A percentile compares a stretch with the other conserved stretches of the same genome.
Conservation (phyloP, 2,888 invertebrate genomes). For the Cacoxenus indagator region DNA sequence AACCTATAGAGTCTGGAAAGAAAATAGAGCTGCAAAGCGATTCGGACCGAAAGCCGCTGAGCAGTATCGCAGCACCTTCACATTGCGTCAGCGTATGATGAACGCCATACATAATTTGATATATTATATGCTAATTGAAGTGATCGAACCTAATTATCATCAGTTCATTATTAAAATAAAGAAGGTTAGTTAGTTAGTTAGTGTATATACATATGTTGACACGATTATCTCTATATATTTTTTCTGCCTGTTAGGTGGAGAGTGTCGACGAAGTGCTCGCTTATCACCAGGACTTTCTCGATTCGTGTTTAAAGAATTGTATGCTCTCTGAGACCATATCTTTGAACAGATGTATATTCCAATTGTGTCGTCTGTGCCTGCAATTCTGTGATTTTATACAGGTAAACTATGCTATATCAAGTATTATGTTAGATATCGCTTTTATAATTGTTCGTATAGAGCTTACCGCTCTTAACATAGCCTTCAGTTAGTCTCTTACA, state of each 20-base stretch:
- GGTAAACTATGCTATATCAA: constrained; percentile 75
- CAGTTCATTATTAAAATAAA: constrained; percentile 88
- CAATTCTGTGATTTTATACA: constrained; percentile 94
- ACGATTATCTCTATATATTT: not conserved
- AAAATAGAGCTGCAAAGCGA: constrained; percentile 90
- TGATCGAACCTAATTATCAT: constrained; percentile 96
- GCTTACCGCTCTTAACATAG: no score
- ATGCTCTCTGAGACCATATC: constrained; percentile 93
- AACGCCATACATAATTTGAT: constrained; percentile 96
- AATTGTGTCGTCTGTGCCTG: constrained; percentile 88
- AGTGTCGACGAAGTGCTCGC: constrained; percentile 90
- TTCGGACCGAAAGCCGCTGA: constrained; percentile 79
- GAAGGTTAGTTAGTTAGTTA: constrained; percentile 77
- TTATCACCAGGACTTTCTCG: constrained; percentile 90
- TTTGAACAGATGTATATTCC: constrained; percentile 83
- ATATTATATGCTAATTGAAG: constrained; percentile 99
- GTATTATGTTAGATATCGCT: no score
- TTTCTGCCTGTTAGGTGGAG: constrained; percentile 73
- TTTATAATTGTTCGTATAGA: no score
- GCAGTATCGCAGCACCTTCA: constrained; percentile 88
- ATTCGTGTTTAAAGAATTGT: constrained; percentile 92
- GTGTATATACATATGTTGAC: not conserved
- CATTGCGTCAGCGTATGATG: constrained; percentile 93
- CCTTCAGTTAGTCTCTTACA: no score
- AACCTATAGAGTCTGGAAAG: constrained; percentile 86